Conservation (phyloP, 1,140 invertebrate genomes). For the Drosophila murphyi region DNA sequence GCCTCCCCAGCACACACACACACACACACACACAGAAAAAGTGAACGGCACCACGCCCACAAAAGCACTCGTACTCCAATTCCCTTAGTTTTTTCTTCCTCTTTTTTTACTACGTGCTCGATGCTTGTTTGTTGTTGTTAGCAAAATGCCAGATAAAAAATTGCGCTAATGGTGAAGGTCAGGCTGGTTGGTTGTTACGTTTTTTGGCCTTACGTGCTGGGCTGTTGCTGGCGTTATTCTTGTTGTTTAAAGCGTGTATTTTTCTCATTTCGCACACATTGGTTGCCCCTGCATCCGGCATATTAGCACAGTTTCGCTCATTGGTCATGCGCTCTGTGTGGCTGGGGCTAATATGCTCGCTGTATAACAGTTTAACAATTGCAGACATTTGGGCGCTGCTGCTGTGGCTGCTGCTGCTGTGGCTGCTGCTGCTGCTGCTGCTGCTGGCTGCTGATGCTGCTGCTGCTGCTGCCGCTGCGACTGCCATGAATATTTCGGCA, state of each 20-base stretch:
- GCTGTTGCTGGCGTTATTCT: conserved; percentile 47
- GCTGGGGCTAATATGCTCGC: conserved; percentile 24
- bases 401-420: conserved; percentile 12
- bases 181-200: conserved; percentile 67
- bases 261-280: conserved; percentile 4
- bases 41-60: conserved; percentile 31
- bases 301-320: conserved; percentile 28
- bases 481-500: conserved; percentile 30
- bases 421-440: conserved; percentile 39
- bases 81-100: not conserved
- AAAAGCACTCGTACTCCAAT: conserved; percentile 42
- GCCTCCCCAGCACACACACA: conserved; percentile 6
- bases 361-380: conserved; percentile 72
- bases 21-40: conserved; percentile 13
- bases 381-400: conserved; percentile 75
- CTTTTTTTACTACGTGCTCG: conserved; percentile 39
- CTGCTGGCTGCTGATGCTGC: conserved; percentile 42
- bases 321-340: conserved; percentile 58
- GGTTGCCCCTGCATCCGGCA: conserved; percentile 60
- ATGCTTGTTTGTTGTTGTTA: conserved; percentile 31
- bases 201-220: conserved; percentile 67
- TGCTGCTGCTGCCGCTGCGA: conserved; percentile 24
- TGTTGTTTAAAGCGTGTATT: conserved; percentile 2
- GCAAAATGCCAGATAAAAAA: conserved; percentile 37
- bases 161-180: conserved; percentile 78